Evolutionary conservation across 2,797 vertebrate genomes (phyloP), one percentile per base, ranked within the genome.

Genomic region (Thripadectes ignobilis): DNA sequence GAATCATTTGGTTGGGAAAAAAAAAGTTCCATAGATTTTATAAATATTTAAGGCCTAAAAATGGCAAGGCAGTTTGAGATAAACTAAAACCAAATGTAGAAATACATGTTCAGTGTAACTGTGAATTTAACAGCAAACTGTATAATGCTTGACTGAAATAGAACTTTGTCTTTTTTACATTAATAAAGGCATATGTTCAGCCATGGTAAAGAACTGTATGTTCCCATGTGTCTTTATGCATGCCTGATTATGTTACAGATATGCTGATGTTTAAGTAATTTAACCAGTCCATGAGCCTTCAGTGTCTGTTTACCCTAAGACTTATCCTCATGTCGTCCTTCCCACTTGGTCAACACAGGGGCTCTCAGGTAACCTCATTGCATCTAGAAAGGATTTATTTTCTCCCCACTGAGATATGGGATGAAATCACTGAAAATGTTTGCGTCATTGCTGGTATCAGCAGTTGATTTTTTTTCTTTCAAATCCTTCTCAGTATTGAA

Each of bases 41-140:
- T 55, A 85, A 94, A 94, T 92, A 93, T 81, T 94, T 93, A 89
- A 94, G 82, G 16, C 43, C 79, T 93, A 88, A 93, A 93, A 93
- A 89, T 81, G 69, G 61, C 38, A 92, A 85, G 62, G 10, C 90
- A 85, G 52, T 74, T 68, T 87, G 61, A 92, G 72, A 58, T 62
- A 71, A 97, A 96, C 89, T 65, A 69, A 96, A 96, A 94, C 87
- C 95, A 96, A 96, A 97, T 94, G 82, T 85, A 93, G 45, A 93
- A 91, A 89, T 93, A 63, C 27, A 91, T 58, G 67, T 79, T 79
- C 72, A 87, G 38, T 43, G 12, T 82, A 95, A 83, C 65, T 94
- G 75, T 83, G 87, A 89, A 89, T 95, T 89, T 91, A 91, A 92
- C 45, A 94, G 73, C 54, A 77, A 80, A 80, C 24, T 71, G 11